These are phyloP conservation scores for Ammodramus savannarum DNA, from an alignment of 2,113 vertebrate genomes.

Conservation along the genomic window DNA sequence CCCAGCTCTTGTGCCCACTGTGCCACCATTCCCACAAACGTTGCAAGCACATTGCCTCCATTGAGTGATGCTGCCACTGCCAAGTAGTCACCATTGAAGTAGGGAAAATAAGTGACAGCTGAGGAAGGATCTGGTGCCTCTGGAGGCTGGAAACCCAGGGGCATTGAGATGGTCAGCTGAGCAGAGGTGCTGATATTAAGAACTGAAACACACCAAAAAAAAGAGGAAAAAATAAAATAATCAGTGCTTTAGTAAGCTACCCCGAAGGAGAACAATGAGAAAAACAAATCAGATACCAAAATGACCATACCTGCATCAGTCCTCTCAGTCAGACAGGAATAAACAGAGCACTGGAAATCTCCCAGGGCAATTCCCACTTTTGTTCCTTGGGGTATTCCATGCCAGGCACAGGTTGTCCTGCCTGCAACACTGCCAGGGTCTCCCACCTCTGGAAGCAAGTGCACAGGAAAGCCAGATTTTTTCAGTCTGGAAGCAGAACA, in stretches of 20 bases:
- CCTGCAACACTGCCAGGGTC: conserved; percentile 83
- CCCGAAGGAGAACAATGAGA: background rate
- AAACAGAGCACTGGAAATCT: conserved; percentile 94
- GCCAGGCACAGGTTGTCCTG: conserved; percentile 77
- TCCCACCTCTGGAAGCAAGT: conserved; percentile 81
- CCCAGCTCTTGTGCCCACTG: conserved; percentile 89
- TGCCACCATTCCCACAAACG: conserved; percentile 84
- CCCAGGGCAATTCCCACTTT: conserved; percentile 89
- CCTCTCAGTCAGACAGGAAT: conserved; percentile 82
- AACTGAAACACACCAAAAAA: conserved; percentile 65
- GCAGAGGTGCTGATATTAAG: conserved; percentile 94
- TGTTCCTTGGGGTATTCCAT: conserved; percentile 80
- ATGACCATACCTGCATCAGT: conserved; percentile 84
- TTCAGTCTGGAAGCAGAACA: conserved; percentile 77
- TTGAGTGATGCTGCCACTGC: conserved; percentile 93
- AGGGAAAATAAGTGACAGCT: conserved; percentile 85
- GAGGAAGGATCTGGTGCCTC: conserved; percentile 74
- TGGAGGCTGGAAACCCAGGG: conserved; percentile 80
- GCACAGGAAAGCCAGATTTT: conserved; percentile 80
- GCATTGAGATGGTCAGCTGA: conserved; percentile 86
- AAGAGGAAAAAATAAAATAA: background rate
- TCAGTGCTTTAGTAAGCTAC: background rate
- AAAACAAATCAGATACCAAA: background rate
- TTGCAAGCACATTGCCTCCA: conserved; percentile 87
- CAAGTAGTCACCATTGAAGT: conserved; percentile 83